These are phyloP conservation scores for Ochotona princeps DNA, from an alignment of 2,113 vertebrate species.

Conservation along the genomic window DNA sequence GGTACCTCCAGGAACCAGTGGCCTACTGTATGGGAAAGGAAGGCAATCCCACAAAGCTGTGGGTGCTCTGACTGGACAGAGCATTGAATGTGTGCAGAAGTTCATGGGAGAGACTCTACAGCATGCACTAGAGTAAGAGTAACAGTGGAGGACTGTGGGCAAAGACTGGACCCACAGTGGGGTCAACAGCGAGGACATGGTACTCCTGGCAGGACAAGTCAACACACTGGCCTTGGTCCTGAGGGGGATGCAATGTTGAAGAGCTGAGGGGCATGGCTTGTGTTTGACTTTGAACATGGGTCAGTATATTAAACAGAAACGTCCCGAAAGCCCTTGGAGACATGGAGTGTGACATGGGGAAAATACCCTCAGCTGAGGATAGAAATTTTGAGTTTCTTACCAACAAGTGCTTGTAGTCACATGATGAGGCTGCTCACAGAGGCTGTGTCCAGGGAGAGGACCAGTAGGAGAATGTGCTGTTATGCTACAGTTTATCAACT, in stretches of 20 bases:
- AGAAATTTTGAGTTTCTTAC: background rate
- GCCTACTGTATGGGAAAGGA: background rate
- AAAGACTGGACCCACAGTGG: no score
- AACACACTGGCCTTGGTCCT: background rate
- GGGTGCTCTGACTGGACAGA: no score
- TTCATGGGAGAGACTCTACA: background rate
- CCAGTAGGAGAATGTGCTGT: background rate
- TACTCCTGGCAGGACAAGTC: background rate
- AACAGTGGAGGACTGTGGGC: background rate
- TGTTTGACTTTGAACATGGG: background rate
- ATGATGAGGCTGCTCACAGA: background rate
- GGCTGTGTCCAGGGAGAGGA: background rate
- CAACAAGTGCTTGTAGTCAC: no score
- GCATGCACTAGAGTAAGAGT: no score
- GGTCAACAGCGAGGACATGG: background rate
- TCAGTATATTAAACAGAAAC: background rate
- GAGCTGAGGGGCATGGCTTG: background rate
- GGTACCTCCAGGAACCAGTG: no score
- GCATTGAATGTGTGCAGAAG: background rate
- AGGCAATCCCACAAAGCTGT: background rate
- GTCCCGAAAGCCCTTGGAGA: background rate
- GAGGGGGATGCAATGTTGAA: background rate
- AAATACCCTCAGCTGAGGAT: background rate
- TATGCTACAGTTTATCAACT: background rate
- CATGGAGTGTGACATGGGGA: background rate